Evolutionary conservation across 2,113 vertebrate genomes (phyloP).

Genomic region (Chionodraco myersi): DNA sequence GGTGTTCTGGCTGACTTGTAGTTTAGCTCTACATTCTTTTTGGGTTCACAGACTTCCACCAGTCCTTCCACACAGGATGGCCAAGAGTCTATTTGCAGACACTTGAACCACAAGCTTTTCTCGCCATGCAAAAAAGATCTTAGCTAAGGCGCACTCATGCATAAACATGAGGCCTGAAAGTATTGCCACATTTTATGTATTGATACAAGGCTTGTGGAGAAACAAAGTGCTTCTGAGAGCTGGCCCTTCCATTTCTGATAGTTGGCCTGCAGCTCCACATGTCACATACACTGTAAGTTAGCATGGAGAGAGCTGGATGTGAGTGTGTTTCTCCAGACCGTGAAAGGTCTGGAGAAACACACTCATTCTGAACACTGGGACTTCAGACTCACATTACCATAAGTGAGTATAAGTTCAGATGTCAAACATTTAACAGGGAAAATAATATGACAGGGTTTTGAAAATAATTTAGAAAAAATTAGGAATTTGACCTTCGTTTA

Average conservation of each 20-base stretch:
- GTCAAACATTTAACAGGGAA: slow-evolving; percentile 44
- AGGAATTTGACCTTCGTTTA: slow-evolving; percentile 45
- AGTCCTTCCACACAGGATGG: slow-evolving; percentile 53
- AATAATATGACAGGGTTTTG: slow-evolving; percentile 41
- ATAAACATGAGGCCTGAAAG: slow-evolving; percentile 74
- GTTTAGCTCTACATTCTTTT: slow-evolving; percentile 63
- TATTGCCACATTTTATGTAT: slow-evolving; percentile 68
- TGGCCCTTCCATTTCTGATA: slow-evolving; percentile 59
- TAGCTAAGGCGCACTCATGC: slow-evolving; percentile 71
- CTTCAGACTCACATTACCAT: slow-evolving; percentile 49
- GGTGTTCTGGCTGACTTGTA: slow-evolving; percentile 69
- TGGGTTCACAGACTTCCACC: slow-evolving; percentile 59
- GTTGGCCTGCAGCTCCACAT: slow-evolving; percentile 67
- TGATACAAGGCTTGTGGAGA: slow-evolving; percentile 60
- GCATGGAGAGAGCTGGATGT: slow-evolving; percentile 37
- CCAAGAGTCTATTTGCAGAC: slow-evolving; percentile 64
- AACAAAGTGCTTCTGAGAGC: slow-evolving; percentile 67
- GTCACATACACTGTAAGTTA: slow-evolving; percentile 62
- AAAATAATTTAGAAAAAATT: slow-evolving; percentile 59
- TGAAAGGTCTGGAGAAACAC: slow-evolving; percentile 16
- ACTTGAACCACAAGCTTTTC: slow-evolving; percentile 67
- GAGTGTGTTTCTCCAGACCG: slow-evolving; percentile 41
- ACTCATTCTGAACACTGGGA: slow-evolving; percentile 52
- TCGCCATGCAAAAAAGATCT: slow-evolving; percentile 63
- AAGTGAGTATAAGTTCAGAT: slow-evolving; percentile 46